Conservation (phyloP, 30 jellyfish, hydroid and myxozoan species). For the Mastigias papua region DNA sequence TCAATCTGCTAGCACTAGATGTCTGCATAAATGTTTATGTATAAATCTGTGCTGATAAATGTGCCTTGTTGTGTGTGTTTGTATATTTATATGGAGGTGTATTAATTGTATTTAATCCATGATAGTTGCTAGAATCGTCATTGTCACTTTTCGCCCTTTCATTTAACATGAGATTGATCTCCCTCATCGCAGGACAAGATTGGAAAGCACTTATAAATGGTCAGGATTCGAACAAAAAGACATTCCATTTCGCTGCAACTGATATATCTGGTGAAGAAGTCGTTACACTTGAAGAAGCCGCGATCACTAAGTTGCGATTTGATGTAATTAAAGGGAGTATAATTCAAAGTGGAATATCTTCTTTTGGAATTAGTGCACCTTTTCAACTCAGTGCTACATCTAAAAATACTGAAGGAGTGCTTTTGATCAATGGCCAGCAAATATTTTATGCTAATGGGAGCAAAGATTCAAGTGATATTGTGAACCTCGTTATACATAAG, state of each 20-base stretch:
- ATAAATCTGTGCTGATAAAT: no score
- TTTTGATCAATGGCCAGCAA: slow-evolving; percentile 84
- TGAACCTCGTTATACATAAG: slow-evolving; percentile 77
- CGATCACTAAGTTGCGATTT: slow-evolving; percentile 56
- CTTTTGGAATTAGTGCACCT: slow-evolving; percentile 69
- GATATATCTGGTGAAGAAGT: slow-evolving; percentile 91
- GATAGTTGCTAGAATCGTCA: no score
- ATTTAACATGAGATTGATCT: background rate
- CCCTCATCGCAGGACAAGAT: slow-evolving; percentile 63
- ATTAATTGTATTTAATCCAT: no score
- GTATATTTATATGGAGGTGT: no score
- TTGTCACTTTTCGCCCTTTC: no score
- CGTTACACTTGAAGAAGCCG: slow-evolving; percentile 63
- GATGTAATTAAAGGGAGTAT: slow-evolving; percentile 66
- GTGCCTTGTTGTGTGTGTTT: no score
- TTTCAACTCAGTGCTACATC: slow-evolving; percentile 76
- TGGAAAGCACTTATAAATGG: slow-evolving; percentile 78
- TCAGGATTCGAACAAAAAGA: slow-evolving; percentile 76
- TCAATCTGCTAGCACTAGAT: no score
- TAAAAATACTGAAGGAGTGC: slow-evolving; percentile 39
- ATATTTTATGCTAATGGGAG: slow-evolving; percentile 67
- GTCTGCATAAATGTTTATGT: no score
- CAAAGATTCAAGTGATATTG: slow-evolving; percentile 66
- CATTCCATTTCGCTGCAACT: slow-evolving; percentile 83
- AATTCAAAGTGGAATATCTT: slow-evolving; percentile 67